Conservation (phyloP, 2,797 vertebrate species). For the Bradypus variegatus region DNA sequence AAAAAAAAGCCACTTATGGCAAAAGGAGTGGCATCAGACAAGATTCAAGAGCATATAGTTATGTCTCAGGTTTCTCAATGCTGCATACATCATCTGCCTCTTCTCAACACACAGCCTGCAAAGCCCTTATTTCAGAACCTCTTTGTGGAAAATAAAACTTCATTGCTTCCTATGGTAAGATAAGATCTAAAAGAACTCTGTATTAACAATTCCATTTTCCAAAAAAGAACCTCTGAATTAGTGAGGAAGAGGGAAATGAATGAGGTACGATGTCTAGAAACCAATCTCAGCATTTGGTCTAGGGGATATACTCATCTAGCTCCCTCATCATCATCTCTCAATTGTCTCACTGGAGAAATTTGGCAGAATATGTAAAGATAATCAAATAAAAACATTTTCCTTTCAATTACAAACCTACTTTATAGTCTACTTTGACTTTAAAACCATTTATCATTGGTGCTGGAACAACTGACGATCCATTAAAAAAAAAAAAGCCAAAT, state of each 20-base stretch:
- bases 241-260: neutral
- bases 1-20: neutral
- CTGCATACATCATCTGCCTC: neutral
- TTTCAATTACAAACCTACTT: neutral
- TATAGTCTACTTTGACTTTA: neutral
- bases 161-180: neutral
- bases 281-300: neutral
- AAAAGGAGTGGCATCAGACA: neutral
- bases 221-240: neutral
- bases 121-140: neutral
- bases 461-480: neutral
- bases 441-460: neutral
- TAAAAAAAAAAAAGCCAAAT: too few relatives aligned
- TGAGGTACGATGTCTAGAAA: neutral
- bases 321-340: neutral
- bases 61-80: neutral
- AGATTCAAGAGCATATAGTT: neutral
- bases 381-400: neutral
- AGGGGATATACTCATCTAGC: neutral
- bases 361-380: neutral
- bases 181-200: constrained; percentile 27
- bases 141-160: neutral
- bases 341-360: neutral
- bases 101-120: neutral
- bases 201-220: neutral